These are phyloP conservation scores for Empis livida DNA, from an alignment of 2,888 invertebrate genomes.

Conservation along the genomic window DNA sequence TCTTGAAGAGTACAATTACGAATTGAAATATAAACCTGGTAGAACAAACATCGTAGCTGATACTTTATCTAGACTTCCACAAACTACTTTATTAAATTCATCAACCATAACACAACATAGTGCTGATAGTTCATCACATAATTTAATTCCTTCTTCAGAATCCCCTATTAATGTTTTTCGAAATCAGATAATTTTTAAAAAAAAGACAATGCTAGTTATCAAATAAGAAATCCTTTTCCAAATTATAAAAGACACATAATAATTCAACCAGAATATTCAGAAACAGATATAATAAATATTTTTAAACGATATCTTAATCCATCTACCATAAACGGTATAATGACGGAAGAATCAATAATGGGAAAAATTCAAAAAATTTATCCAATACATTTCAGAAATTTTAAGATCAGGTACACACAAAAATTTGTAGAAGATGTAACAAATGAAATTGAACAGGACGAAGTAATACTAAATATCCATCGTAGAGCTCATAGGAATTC, in stretches of 20 bases:
- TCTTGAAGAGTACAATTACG: constrained; percentile 7
- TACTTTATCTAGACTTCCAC: constrained; percentile 4
- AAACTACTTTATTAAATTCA: constrained; percentile 3
- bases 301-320: constrained; percentile 1
- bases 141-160: constrained; percentile 7
- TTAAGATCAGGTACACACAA: constrained; percentile 5
- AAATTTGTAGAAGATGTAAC: constrained; percentile 3
- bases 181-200: background rate
- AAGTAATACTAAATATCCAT: constrained; percentile 3
- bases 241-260: background rate
- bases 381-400: constrained; percentile 4
- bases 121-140: constrained; percentile 7
- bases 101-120: constrained; percentile 7
- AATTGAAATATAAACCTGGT: constrained; percentile 6
- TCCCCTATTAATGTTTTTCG: background rate
- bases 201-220: background rate
- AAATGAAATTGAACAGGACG: constrained; percentile 5
- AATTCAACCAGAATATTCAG: background rate
- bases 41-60: constrained; percentile 8
- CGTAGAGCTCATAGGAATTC: constrained; percentile 4
- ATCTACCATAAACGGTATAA: constrained; percentile 2
- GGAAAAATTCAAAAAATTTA: constrained; percentile 7
- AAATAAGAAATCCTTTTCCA: background rate
- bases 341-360: constrained; percentile 5
- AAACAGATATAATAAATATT: background rate